Base-by-base conservation (phyloP, 2,888 invertebrate genomes). In the Drosophila fulvimacula region DNA sequence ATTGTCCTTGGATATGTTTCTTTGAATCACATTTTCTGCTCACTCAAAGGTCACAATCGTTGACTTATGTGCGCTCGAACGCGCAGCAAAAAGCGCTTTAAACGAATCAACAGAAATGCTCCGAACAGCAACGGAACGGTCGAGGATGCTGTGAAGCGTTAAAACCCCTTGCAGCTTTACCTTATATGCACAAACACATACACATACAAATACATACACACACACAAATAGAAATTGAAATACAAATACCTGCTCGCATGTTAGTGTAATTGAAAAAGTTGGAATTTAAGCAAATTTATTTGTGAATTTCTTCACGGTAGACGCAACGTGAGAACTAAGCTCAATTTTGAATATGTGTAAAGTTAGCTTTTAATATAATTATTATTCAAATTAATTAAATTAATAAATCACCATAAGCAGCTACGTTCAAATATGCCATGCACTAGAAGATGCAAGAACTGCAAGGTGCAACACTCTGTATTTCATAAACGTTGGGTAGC, bases 11-110 rank as follows among this genome's bases (percentile, higher is more conserved):
- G n/a, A 53, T 42, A 27, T 56, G 39, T 49, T 53, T 19, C 41
- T 41, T 46, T 21, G 24, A 55, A 39, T 55, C 36, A 41, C 52
- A 71, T 63, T 66, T 48, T 55, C 19, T 44, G 59, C 59, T 66
- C 42, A 56, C 64, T 46, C 64, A 86, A 71, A 84, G 87, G 82
- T 81, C 76, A 67, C 60, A 76, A 70, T 62, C 71, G 61, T 60
- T 71, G 87, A 84, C 87, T 88, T 83, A 76, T 76, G 76, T 57
- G 55, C 79, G 73, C 73, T 71, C 41, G 69, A 81, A 78, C 79
- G 67, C 79, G 44, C 53, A 66, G 51, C 39, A 65, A 58, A 73
- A 86, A 81, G 68, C 65, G 51, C 69, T 73, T 79, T 56, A 70
- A 64, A 60, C 51, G 46, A 62, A 66, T 36, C 53, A 51, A 41